Conservation (phyloP, 1,140 invertebrate genomes). For the Ostrea denselamellosa region DNA sequence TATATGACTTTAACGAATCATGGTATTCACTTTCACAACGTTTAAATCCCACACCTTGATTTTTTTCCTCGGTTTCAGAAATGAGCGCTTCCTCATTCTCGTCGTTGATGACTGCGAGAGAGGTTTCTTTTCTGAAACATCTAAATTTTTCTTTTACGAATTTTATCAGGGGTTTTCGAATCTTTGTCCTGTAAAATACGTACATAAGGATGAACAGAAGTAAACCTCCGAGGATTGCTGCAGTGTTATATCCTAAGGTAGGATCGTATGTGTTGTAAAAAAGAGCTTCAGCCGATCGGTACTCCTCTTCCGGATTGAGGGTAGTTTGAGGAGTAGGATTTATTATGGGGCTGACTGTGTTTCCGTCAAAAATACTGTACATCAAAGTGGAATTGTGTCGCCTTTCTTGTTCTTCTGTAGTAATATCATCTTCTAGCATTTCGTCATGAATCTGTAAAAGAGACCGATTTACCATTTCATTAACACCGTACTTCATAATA, state of each 20-base stretch:
- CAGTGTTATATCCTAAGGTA: slow-evolving; percentile 55
- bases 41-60: not conserved
- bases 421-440: slow-evolving; percentile 24
- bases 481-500: no score
- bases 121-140: not conserved
- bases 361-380: not conserved
- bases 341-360: not conserved
- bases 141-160: slow-evolving; percentile 42
- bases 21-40: not conserved
- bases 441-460: slow-evolving; percentile 19
- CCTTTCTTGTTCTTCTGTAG: slow-evolving; percentile 25
- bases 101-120: not conserved
- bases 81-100: not conserved
- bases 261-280: slow-evolving; percentile 57
- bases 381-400: not conserved
- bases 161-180: slow-evolving; percentile 50
- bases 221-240: slow-evolving; percentile 52
- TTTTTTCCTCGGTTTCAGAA: not conserved
- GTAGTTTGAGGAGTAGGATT: not conserved
- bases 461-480: not conserved
- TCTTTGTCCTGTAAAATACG: slow-evolving; percentile 57
- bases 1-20: not conserved
- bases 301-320: slow-evolving; percentile 39
- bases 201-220: slow-evolving; percentile 50
- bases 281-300: slow-evolving; percentile 41